phyloP scores from a whole-genome alignment of 2,113 vertebrate species.

The Fulmarus glacialis region DNA sequence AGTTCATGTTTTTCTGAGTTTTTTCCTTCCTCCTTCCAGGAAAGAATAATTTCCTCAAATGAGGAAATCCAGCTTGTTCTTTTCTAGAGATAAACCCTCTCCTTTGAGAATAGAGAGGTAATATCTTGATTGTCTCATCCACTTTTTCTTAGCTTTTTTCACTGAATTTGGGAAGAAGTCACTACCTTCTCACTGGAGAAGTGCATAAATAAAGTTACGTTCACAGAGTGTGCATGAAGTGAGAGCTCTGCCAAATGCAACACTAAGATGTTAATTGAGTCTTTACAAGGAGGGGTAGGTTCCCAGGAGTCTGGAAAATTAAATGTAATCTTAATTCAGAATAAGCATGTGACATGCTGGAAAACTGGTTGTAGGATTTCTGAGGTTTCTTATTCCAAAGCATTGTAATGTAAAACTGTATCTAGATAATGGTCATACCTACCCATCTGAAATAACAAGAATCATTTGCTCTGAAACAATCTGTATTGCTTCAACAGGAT shows the following conservation, averaged over 20 bases:
- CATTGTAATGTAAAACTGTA: neutral
- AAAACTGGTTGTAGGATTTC: neutral
- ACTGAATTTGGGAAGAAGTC: neutral
- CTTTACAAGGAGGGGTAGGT: neutral
- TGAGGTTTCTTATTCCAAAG: neutral
- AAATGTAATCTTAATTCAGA: neutral
- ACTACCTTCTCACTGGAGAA: neutral
- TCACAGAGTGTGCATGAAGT: neutral
- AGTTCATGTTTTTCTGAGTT: neutral
- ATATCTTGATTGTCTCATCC: neutral
- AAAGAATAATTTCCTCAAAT: neutral
- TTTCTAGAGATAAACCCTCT: neutral
- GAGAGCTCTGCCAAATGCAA: neutral
- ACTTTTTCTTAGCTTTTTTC: neutral
- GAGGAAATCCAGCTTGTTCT: neutral
- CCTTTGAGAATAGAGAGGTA: neutral
- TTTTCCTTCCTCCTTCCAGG: neutral
- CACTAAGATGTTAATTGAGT: neutral
- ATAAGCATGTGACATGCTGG: neutral
- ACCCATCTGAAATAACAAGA: neutral
- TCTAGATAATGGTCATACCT: neutral
- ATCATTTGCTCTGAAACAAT: neutral
- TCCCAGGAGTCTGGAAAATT: neutral
- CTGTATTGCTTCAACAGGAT: slow-evolving; percentile 79
- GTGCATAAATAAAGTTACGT: neutral